Conservation (phyloP, 2,113 vertebrate species). For the Scopus umbretta region DNA sequence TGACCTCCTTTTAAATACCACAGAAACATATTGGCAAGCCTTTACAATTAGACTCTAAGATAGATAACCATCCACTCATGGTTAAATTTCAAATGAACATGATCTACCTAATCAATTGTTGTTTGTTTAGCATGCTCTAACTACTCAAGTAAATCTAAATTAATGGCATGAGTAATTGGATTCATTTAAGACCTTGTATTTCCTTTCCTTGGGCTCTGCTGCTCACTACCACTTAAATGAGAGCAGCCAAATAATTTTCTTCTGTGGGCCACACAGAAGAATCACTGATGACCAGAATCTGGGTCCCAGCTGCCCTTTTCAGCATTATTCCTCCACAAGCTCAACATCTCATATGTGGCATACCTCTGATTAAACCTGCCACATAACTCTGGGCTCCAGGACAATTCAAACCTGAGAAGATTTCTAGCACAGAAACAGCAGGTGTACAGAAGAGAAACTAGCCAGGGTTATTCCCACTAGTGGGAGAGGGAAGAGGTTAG, state of each 20-base stretch:
- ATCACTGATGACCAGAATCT: not conserved
- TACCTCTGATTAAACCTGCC: not conserved
- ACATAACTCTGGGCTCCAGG: not conserved
- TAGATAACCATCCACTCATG: conserved; percentile 18
- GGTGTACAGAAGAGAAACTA: not conserved
- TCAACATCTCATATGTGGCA: not conserved
- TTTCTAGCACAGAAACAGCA: not conserved
- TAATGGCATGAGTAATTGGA: conserved; percentile 53
- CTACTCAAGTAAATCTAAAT: conserved; percentile 55
- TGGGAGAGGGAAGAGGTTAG: not conserved
- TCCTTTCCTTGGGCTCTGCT: not conserved
- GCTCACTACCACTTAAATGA: not conserved
- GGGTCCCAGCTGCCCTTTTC: not conserved
- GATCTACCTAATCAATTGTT: conserved; percentile 42
- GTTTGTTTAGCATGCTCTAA: conserved; percentile 44
- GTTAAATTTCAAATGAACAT: conserved; percentile 52
- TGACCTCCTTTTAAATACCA: not conserved
- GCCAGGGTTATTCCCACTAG: not conserved
- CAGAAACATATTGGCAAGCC: not conserved
- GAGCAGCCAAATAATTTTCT: not conserved
- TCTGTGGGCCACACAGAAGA: not conserved
- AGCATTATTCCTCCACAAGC: not conserved
- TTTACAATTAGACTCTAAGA: conserved; percentile 10
- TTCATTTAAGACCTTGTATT: conserved; percentile 42
- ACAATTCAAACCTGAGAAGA: not conserved